Base-by-base conservation (phyloP, 2,113 vertebrate species). In the Thomomys bottae region DNA sequence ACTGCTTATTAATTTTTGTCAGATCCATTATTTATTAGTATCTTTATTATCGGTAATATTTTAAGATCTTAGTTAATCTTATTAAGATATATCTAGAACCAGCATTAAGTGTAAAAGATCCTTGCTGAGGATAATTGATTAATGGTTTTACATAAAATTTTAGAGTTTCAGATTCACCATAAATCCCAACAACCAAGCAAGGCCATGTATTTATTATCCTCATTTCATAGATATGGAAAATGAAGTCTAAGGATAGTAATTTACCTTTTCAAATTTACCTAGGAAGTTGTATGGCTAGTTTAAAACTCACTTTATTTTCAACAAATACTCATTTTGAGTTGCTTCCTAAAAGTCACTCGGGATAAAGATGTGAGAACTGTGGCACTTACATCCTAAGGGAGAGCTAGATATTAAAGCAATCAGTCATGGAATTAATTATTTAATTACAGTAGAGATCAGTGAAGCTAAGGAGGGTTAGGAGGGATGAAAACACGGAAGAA, bases 321-420 rank as follows among this genome's bases (percentile, higher is more conserved):
- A 59, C 81, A 90, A 61, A 90, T 68, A 73, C 23, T 91, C 76
- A 94, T 77, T 93, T 88, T 82, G 75, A 85, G 49, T 84, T 86
- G 24, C 73, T 87, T 87, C 14, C 49, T 91, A 70, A 84, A 92
- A 82, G 83, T 57, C 70, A 71, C 85, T 87, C 21, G 75, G 54
- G 63, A 88, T 87, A 83, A 89, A 88, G 75, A 80, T 76, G 32
- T 93, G 85, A 94, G 91, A 91, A 91, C 68, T 71, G 32, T 68
- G 63, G 66, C 79, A 68, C 68, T 85, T 94, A 73, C 0, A 88
- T 84, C 79, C 57, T 82, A 26, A 84, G 79, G 86, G 88, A 89
- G 66, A 92, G 32, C 57, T 34, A 95, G 57, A 95, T 96, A 95
- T 95, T 96, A 95, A 96, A 82, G 73, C 54, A 93, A 95, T 96